Percentiles rank a stretch among this genome's conserved stretches.
Conservation (phyloP, 2,113 vertebrate genomes). For the Pseudolaguvia tuberculata region DNA sequence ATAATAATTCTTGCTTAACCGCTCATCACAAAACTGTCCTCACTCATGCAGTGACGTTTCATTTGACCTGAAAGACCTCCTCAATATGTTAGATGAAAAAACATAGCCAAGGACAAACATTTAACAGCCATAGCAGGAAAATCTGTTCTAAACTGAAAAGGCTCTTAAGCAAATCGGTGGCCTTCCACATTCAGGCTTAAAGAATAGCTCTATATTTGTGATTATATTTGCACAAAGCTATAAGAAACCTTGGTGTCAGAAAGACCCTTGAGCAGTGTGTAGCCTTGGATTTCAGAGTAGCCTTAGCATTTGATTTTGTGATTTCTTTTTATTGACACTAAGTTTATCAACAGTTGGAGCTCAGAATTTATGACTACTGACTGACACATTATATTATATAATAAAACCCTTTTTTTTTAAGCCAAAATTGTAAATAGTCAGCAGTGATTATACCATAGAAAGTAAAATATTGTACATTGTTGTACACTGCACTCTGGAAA, state of each 20-base stretch:
- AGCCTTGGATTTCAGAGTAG: not conserved
- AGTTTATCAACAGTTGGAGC: not conserved
- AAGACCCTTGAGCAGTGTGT: not conserved
- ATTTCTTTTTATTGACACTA: not conserved
- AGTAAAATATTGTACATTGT: too few species aligned
- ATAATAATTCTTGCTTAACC: not conserved
- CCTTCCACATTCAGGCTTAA: slow-evolving; percentile 46
- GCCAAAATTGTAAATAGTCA: not conserved
- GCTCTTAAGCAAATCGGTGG: slow-evolving; percentile 21
- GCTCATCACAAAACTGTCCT: too few species aligned
- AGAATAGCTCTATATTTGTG: slow-evolving; percentile 33
- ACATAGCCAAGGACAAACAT: slow-evolving; percentile 40
- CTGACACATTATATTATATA: not conserved
- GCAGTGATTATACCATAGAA: too few species aligned
- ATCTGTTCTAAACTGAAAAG: slow-evolving; percentile 14
- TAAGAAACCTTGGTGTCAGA: slow-evolving; percentile 42
- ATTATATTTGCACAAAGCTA: slow-evolving; percentile 13
- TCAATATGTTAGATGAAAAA: slow-evolving; percentile 15
- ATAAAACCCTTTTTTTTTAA: not conserved
- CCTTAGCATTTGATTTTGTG: not conserved
- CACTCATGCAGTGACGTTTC: not conserved
- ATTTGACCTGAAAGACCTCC: not conserved
- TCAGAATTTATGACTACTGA: not conserved
- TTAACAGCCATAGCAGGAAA: slow-evolving; percentile 36
- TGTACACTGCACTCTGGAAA: too few species aligned